Percentiles rank a stretch among this genome's conserved stretches.
phyloP scores from a whole-genome alignment of 2,888 invertebrate genomes.

The Netelia melanura region DNA sequence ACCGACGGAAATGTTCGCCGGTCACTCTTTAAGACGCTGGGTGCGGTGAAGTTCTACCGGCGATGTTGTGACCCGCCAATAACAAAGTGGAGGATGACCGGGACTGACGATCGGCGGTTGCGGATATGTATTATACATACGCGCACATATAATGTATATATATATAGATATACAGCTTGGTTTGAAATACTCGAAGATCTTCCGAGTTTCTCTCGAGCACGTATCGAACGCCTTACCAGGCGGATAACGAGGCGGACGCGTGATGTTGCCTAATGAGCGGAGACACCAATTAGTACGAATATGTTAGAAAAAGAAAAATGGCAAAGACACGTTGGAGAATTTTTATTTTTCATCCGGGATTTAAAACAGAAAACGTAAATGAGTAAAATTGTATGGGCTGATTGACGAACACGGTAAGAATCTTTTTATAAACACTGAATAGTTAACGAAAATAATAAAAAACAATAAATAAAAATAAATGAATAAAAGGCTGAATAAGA shows the following conservation, averaged over 20 bases:
- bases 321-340: neutral
- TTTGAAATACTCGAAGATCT: constrained; percentile 45
- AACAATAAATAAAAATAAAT: neutral
- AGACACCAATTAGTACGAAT: constrained; percentile 44
- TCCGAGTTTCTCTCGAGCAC: neutral
- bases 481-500: neutral
- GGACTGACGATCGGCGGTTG: too few relatives aligned
- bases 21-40: neutral
- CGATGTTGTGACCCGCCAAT: too few relatives aligned
- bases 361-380: too few relatives aligned
- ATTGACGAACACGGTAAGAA: neutral
- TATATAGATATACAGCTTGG: neutral
- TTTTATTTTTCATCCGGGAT: neutral
- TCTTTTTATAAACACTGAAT: neutral
- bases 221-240: constrained; percentile 9
- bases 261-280: constrained; percentile 48
- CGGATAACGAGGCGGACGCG: constrained; percentile 48
- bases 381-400: too few relatives aligned
- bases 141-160: too few relatives aligned
- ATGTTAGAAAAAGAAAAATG: neutral
- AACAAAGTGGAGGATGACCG: too few relatives aligned
- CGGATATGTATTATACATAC: too few relatives aligned
- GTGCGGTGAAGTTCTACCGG: neutral
- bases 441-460: neutral
- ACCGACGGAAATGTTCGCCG: constrained; percentile 29